phyloP scores from a whole-genome alignment of 2,113 vertebrate species.

The Aldabrachelys gigantea region DNA sequence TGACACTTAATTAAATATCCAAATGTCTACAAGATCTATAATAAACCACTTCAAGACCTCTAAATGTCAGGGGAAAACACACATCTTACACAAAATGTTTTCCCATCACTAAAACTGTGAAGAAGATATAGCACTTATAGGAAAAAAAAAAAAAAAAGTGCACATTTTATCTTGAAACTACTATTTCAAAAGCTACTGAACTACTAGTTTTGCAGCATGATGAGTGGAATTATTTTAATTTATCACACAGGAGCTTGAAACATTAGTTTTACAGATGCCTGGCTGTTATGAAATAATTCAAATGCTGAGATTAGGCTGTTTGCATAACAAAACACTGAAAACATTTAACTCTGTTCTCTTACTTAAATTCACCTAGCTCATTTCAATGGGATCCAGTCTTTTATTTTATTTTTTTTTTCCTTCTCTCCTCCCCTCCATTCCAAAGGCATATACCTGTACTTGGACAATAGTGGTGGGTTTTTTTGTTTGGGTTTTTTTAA shows the following conservation, averaged over 20 bases:
- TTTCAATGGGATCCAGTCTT: neutral
- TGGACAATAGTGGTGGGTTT: neutral
- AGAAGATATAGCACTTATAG: constrained; percentile 63
- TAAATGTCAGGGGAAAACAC: constrained; percentile 77
- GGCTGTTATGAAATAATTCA: constrained; percentile 22
- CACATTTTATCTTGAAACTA: constrained; percentile 76
- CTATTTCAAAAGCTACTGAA: constrained; percentile 70
- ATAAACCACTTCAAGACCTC: constrained; percentile 78
- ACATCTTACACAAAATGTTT: constrained; percentile 62
- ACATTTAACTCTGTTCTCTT: neutral
- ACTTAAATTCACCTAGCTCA: neutral
- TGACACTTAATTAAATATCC: constrained; percentile 83
- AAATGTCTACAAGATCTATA: constrained; percentile 77
- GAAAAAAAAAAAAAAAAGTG: constrained; percentile 59
- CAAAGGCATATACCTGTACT: neutral
- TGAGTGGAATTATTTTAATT: constrained; percentile 65
- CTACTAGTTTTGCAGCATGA: constrained; percentile 50
- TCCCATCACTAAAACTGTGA: constrained; percentile 52
- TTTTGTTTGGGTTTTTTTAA: neutral
- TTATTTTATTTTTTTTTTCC: neutral
- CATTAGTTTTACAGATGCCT: constrained; percentile 55
- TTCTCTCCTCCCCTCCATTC: neutral
- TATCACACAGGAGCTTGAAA: constrained; percentile 41
- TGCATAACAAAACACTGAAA: neutral
- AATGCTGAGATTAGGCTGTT: neutral